Conservation (phyloP, 2,797 vertebrate species). For the Graptemys geographica region DNA sequence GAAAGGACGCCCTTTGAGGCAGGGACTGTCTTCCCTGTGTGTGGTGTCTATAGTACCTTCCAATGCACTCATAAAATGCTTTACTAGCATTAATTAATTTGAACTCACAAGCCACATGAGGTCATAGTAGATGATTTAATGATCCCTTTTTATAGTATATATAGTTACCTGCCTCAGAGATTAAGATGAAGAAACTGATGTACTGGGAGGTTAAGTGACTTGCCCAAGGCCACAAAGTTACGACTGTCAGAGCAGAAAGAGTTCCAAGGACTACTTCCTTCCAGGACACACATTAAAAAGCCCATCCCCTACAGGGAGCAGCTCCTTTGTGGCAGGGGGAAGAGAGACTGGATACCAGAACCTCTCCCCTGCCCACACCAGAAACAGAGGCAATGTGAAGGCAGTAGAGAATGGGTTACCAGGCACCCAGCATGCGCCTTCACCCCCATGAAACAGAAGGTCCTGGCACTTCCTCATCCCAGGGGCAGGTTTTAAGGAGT, state of each 20-base stretch:
- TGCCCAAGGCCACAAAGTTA: no score
- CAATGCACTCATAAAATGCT: no score
- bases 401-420: neutral
- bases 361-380: accelerated
- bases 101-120: no score
- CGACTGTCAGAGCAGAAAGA: accelerated
- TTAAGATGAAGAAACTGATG: neutral
- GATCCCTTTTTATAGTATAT: no score
- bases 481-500: neutral
- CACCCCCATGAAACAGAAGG: neutral
- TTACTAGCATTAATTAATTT: no score
- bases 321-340: neutral
- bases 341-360: conserved; percentile 15
- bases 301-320: neutral
- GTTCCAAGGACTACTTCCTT: neutral
- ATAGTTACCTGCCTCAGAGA: no score
- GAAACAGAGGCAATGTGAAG: neutral
- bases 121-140: no score
- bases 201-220: accelerated
- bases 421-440: neutral
- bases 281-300: neutral
- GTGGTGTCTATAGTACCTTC: no score
- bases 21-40: no score
- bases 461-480: neutral
- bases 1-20: no score